phyloP scores from a whole-genome alignment of 2,113 vertebrate species.

The Rhagologus leucostigma region DNA sequence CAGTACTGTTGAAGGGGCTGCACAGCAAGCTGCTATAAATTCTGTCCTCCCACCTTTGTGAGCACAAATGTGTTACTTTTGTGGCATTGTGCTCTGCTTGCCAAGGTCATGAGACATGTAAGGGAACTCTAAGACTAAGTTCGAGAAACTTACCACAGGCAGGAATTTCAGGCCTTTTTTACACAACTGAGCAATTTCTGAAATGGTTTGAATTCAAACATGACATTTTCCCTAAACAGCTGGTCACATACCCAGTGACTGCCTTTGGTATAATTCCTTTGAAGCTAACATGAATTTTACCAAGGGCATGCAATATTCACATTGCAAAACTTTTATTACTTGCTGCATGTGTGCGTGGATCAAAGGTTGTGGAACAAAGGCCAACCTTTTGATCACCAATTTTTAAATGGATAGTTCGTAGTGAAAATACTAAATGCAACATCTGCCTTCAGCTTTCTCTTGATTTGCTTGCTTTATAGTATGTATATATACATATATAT shows the following conservation, averaged over 20 bases:
- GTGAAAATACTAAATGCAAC: background rate
- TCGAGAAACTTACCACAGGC: background rate
- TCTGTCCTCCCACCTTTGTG: background rate
- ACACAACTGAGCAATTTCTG: background rate
- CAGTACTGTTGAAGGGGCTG: background rate
- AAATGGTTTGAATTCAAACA: background rate
- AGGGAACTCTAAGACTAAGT: background rate
- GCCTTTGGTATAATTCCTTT: background rate
- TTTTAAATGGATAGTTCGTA: background rate
- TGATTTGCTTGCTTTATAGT: background rate
- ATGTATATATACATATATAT: rapidly evolving
- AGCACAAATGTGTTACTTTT: background rate
- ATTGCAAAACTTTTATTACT: constrained; percentile 1
- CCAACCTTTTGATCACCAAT: background rate
- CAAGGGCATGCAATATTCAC: background rate
- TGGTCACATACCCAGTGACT: background rate
- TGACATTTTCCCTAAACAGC: background rate
- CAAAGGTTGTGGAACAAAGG: background rate
- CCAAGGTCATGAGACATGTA: background rate
- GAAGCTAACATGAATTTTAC: background rate
- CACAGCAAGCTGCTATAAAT: background rate
- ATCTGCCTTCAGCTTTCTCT: background rate
- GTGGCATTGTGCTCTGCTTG: background rate
- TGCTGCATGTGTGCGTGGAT: background rate
- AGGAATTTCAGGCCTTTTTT: background rate